Percentiles rank a stretch among this genome's conserved stretches.
phyloP scores from a whole-genome alignment of 2,888 invertebrate genomes.

The Clanis bilineata region DNA sequence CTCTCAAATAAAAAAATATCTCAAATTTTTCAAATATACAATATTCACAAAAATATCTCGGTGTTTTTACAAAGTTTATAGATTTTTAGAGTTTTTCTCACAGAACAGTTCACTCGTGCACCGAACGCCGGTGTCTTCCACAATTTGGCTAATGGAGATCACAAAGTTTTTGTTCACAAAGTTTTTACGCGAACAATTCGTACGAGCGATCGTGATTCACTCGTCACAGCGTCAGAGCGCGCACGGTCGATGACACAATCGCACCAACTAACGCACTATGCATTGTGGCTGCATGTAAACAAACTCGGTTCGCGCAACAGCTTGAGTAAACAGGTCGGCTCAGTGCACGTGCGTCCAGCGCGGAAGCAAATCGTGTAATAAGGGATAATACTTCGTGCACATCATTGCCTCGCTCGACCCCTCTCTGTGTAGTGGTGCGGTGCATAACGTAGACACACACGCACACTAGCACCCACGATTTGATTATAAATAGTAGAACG shows the following conservation, averaged over 20 bases:
- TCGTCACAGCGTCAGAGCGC: constrained; percentile 66
- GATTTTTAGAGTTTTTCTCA: constrained; percentile 29
- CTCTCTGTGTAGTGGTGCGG: constrained; percentile 59
- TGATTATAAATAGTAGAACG: constrained; percentile 81
- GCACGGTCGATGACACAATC: constrained; percentile 76
- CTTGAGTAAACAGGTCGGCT: constrained; percentile 70
- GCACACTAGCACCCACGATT: constrained; percentile 67
- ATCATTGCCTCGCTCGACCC: constrained; percentile 75
- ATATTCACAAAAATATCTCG: constrained; percentile 19
- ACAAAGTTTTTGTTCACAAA: constrained; percentile 59
- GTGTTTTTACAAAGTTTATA: constrained; percentile 27
- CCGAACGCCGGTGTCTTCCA: constrained; percentile 1
- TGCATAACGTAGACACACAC: constrained; percentile 74
- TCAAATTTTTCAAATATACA: not conserved
- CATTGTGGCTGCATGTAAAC: constrained; percentile 75
- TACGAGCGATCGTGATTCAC: constrained; percentile 68
- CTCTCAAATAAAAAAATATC: not conserved
- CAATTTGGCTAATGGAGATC: constrained; percentile 42
- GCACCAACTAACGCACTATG: constrained; percentile 72
- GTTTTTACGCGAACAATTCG: constrained; percentile 60
- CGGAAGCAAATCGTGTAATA: constrained; percentile 78
- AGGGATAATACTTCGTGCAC: constrained; percentile 80
- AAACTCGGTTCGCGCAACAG: constrained; percentile 71
- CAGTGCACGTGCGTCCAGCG: constrained; percentile 73
- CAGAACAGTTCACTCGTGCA: constrained; percentile 48